A percentile compares a stretch with the other conserved stretches of the same genome.
Conservation (phyloP, 2,113 vertebrate species). For the Zonotrichia leucophrys region DNA sequence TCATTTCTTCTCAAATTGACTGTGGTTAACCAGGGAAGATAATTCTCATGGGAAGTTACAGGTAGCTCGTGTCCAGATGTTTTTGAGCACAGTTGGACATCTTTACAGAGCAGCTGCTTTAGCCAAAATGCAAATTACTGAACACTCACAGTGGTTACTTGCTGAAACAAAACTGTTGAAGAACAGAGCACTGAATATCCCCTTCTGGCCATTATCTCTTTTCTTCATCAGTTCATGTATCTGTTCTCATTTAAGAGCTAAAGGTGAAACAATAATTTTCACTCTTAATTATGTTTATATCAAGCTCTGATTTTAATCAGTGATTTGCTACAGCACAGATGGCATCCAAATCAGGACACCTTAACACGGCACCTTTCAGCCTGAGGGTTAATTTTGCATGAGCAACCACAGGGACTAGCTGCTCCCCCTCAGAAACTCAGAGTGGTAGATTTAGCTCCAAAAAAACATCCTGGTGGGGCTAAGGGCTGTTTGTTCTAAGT, state of each 20-base stretch:
- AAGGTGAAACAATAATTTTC: background rate
- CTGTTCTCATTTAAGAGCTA: background rate
- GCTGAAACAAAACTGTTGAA: background rate
- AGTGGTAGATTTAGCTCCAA: background rate
- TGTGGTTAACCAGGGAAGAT: background rate
- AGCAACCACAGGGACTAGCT: rapidly evolving
- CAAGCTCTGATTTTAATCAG: background rate
- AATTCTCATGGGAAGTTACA: background rate
- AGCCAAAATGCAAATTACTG: background rate
- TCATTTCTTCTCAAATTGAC: background rate
- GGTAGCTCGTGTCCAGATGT: background rate
- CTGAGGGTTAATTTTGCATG: background rate
- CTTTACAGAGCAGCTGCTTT: background rate
- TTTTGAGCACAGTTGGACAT: background rate
- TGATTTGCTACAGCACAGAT: background rate
- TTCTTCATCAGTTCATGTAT: background rate
- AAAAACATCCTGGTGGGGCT: background rate
- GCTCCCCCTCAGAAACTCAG: rapidly evolving
- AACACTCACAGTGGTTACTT: background rate
- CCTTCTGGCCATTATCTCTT: background rate
- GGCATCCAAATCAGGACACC: background rate
- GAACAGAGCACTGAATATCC: background rate
- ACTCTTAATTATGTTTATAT: background rate
- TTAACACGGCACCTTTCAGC: background rate
- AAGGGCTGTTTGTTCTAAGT: background rate